Percentiles rank a stretch among this genome's conserved stretches.
Evolutionary conservation across 2,113 vertebrate genomes (phyloP).

Genomic region (Malurus melanocephalus): DNA sequence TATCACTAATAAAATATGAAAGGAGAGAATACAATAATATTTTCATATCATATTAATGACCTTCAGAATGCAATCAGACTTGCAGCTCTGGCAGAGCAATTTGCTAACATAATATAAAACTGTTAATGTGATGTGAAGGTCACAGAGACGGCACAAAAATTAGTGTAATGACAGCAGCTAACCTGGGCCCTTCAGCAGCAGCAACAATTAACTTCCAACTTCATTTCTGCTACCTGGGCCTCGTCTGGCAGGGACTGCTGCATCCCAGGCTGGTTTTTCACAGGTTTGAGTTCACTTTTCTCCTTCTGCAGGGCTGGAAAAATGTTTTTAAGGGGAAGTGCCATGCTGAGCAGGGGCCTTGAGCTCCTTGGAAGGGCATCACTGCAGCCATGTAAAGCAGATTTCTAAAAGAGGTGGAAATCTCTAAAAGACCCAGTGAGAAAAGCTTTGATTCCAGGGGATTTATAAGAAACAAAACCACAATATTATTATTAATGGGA

Average conservation of each 20-base stretch:
- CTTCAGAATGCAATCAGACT: constrained; percentile 63
- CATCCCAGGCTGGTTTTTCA: not conserved
- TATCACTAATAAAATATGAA: constrained; percentile 70
- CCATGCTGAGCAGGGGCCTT: too few species aligned
- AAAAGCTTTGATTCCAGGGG: not conserved
- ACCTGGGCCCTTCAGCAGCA: constrained; percentile 22
- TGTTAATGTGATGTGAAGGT: constrained; percentile 56
- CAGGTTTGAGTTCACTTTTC: not conserved
- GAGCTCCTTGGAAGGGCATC: not conserved
- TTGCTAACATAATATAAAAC: constrained; percentile 62
- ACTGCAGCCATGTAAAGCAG: not conserved
- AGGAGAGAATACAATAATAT: constrained; percentile 63
- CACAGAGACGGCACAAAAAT: constrained; percentile 37
- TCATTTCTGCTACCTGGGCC: not conserved
- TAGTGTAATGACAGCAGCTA: constrained; percentile 18
- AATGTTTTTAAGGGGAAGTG: not conserved
- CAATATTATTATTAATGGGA: not conserved
- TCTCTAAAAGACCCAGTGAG: not conserved
- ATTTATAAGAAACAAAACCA: not conserved
- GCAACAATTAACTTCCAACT: constrained; percentile 31
- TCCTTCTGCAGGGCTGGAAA: not conserved
- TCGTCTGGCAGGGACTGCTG: not conserved
- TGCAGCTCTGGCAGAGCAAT: constrained; percentile 51
- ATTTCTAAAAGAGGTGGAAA: not conserved
- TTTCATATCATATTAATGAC: constrained; percentile 65